phyloP scores from a whole-genome alignment of 2,797 vertebrate genomes.

The Carduelis carduelis region DNA sequence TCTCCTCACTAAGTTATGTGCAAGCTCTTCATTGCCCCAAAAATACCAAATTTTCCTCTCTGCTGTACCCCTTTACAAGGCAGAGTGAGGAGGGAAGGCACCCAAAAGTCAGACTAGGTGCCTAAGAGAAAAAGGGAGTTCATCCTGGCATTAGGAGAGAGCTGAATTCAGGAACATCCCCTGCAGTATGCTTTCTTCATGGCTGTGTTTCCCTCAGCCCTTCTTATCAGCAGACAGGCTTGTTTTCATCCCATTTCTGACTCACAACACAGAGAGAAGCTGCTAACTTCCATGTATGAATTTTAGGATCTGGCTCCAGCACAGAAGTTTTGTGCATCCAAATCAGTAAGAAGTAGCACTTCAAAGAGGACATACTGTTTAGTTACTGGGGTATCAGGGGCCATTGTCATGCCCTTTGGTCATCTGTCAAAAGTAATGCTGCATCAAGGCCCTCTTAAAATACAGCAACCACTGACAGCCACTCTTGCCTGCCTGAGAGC shows the following conservation, averaged over 20 bases:
- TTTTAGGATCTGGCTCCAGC: not conserved
- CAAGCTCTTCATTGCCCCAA: not conserved
- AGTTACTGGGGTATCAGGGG: not conserved
- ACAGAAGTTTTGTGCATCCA: not conserved
- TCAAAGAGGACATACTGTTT: not conserved
- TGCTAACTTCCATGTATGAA: not conserved
- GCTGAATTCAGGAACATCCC: not conserved
- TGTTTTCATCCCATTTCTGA: not conserved
- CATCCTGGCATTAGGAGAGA: not conserved
- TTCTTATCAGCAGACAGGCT: not conserved
- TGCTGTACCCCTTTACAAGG: not conserved
- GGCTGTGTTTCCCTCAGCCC: not conserved
- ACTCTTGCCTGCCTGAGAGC: not conserved
- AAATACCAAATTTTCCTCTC: not conserved
- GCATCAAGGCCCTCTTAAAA: not conserved
- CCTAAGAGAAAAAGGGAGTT: not conserved
- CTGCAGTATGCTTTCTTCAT: not conserved
- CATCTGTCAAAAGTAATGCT: not conserved
- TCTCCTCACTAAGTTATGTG: not conserved
- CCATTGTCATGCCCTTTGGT: not conserved
- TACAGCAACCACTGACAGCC: not conserved
- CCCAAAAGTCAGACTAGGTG: not conserved
- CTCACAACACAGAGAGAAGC: not conserved
- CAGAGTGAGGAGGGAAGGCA: accelerated
- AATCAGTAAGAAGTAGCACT: not conserved